These are phyloP conservation scores for Lasioglossum marginatum DNA, from an alignment of 2,888 invertebrate species.

Conservation along the genomic window DNA sequence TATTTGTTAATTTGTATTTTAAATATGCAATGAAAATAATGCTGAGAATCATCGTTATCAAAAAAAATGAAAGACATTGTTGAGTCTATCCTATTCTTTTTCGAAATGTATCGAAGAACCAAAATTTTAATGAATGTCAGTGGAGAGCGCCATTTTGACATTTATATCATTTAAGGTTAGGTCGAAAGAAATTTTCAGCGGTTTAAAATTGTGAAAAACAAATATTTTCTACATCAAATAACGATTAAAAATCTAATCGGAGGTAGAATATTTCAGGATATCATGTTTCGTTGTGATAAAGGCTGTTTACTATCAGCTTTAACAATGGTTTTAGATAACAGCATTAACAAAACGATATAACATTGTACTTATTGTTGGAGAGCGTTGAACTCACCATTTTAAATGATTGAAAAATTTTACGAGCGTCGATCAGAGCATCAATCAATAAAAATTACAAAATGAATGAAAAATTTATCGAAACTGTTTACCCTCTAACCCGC, in stretches of 20 bases:
- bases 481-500: slow-evolving; percentile 68
- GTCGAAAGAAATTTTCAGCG: slow-evolving; percentile 4
- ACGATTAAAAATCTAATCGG: neutral
- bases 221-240: neutral
- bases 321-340: slow-evolving; percentile 16
- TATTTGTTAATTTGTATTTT: neutral
- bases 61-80: neutral
- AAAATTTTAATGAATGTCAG: slow-evolving; percentile 39
- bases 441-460: slow-evolving; percentile 53
- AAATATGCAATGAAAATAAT: neutral
- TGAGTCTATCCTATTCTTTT: neutral
- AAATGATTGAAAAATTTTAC: slow-evolving; percentile 40
- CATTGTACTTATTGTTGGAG: slow-evolving; percentile 6
- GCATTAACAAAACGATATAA: slow-evolving; percentile 12
- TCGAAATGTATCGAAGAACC: slow-evolving; percentile 13
- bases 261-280: neutral
- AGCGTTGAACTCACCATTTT: slow-evolving; percentile 55
- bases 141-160: slow-evolving; percentile 77
- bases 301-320: neutral
- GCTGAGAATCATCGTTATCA: neutral
- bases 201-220: neutral
- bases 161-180: slow-evolving; percentile 75
- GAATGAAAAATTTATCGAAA: slow-evolving; percentile 54
- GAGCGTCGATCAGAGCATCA: slow-evolving; percentile 47
- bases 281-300: neutral